These are phyloP conservation scores for Saturnia pavonia DNA, from an alignment of 2,888 invertebrate genomes.

Conservation along the genomic window DNA sequence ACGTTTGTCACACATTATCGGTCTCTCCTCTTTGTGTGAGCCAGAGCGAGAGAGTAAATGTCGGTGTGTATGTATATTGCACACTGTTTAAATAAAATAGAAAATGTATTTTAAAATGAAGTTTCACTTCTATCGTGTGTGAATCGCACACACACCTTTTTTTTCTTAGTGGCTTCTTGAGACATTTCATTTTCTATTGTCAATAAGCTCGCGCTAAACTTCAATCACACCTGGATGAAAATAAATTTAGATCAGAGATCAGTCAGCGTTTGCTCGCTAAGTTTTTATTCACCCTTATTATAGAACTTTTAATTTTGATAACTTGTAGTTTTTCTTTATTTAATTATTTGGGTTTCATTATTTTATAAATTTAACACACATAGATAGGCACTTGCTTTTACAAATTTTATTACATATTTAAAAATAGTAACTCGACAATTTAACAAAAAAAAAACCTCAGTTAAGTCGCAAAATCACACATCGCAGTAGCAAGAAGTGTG, in stretches of 20 bases:
- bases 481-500: neutral
- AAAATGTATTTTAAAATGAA: no score
- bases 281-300: neutral
- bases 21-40: no score
- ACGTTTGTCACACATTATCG: no score
- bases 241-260: neutral
- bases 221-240: neutral
- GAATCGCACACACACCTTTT: no score
- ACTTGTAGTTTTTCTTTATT: neutral
- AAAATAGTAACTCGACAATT: no score
- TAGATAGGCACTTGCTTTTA: no score
- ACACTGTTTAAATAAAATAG: no score
- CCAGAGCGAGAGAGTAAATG: no score
- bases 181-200: neutral
- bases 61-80: no score
- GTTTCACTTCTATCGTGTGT: no score
- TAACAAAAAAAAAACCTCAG: no score
- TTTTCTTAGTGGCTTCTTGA: neutral
- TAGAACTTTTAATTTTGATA: neutral
- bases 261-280: neutral
- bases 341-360: neutral
- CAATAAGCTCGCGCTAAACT: neutral
- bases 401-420: no score
- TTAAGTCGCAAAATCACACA: neutral
- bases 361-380: neutral